Conservation (phyloP, 2,888 invertebrate species). For the Drosophila quinaria region DNA sequence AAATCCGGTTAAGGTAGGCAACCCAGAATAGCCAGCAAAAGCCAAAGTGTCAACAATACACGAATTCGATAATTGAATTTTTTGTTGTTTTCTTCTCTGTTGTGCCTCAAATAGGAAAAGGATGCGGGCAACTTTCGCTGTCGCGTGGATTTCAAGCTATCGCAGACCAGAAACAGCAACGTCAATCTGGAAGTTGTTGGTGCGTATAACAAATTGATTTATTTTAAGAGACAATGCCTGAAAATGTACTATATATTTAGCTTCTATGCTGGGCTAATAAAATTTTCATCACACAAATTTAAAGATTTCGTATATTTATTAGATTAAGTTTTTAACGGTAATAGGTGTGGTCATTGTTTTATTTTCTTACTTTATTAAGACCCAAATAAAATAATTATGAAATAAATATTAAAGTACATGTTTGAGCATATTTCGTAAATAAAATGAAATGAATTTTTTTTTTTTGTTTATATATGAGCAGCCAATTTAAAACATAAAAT, state of each 20-base stretch:
- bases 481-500: too few species aligned
- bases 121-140: conserved; percentile 92
- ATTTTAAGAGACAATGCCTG: conserved; percentile 1
- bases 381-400: too few species aligned
- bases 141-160: conserved; percentile 92
- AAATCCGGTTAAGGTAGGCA: conserved; percentile 87
- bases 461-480: too few species aligned
- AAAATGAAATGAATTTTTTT: too few species aligned
- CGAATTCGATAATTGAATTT: conserved; percentile 63
- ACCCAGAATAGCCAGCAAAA: conserved; percentile 14
- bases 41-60: conserved; percentile 49
- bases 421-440: too few species aligned
- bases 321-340: too few species aligned
- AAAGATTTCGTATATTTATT: neutral
- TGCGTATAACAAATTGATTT: conserved; percentile 86
- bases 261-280: neutral
- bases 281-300: neutral
- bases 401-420: too few species aligned
- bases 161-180: conserved; percentile 91
- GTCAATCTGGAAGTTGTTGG: conserved; percentile 92
- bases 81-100: neutral
- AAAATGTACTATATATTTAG: neutral
- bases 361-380: too few species aligned
- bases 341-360: too few species aligned
- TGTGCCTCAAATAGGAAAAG: conserved; percentile 86